Evolutionary conservation across 2,113 vertebrate genomes (phyloP), one percentile per base, ranked within the genome.

Genomic region (Corythaeola cristata): DNA sequence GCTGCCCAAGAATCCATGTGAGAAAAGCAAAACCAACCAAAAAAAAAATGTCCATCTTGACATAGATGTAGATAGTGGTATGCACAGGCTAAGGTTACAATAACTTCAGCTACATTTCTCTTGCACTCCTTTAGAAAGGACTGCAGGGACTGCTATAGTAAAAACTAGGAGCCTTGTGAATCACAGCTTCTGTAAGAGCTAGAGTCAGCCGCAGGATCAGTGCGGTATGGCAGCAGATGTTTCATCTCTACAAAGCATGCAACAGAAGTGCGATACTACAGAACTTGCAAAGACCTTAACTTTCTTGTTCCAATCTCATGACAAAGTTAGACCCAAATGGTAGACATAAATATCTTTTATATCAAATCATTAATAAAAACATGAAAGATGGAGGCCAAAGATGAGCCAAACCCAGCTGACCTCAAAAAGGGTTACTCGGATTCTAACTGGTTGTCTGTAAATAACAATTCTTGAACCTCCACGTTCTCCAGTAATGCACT

Each of bases 401-500:
- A 90, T 52, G n/a, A 94, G n/a, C 63, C 63, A 85, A 89, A 20
- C 15, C 23, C 37, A 94, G 32, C 0, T 85, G 71, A 83, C 62
- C 33, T n/a, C 6, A 9, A n/a, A 62, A 68, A 82, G 78, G 21
- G 83, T 90, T 58, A 86, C 28, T 83, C 39, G 4, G 5, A 44
- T 69, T 75, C 47, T 64, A 85, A 85, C 30, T 50, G 2, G 0
- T 55, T 85, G 30, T 68, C 44, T 91, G 63, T 71, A 88, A 95
- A 93, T 59, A 94, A 79, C n/a, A 85, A 67, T 66, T 77, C 44
- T 73, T 56, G 28, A 90, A 95, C 18, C 3, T 80, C 59, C 52
- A 86, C n/a, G 41, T 86, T 96, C 94, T 92, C 63, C 90, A 71
- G 92, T 92, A 93, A 83, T 44, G 68, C 12, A 12, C 63, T 88